Conservation (phyloP, 2,888 invertebrate genomes). For the Hylaea fasciaria region DNA sequence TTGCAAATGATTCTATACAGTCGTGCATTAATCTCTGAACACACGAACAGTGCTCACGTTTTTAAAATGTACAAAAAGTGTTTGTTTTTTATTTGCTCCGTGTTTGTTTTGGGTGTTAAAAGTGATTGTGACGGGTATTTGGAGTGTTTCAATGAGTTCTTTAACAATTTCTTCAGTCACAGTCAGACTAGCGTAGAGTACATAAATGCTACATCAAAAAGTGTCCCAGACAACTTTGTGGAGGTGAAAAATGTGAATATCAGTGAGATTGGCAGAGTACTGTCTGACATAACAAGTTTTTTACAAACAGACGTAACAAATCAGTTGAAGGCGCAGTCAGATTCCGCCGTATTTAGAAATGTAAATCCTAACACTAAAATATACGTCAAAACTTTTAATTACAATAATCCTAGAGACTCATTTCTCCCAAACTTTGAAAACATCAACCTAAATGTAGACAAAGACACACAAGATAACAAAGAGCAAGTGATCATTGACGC, state of each 20-base stretch:
- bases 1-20: slow-evolving; percentile 37
- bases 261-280: slow-evolving; percentile 50
- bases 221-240: slow-evolving; percentile 45
- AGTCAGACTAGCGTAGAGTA: slow-evolving; percentile 41
- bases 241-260: slow-evolving; percentile 47
- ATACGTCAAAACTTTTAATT: slow-evolving; percentile 58
- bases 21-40: slow-evolving; percentile 66
- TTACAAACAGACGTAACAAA: slow-evolving; percentile 55
- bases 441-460: slow-evolving; percentile 4
- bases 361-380: slow-evolving; percentile 59
- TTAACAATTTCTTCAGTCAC: slow-evolving; percentile 38
- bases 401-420: slow-evolving; percentile 44
- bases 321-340: slow-evolving; percentile 34
- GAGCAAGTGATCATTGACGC: background rate
- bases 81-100: slow-evolving; percentile 47
- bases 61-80: slow-evolving; percentile 51
- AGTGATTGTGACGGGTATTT: slow-evolving; percentile 64
- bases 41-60: slow-evolving; percentile 60
- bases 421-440: slow-evolving; percentile 40
- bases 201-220: slow-evolving; percentile 38
- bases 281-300: slow-evolving; percentile 55
- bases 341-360: slow-evolving; percentile 44
- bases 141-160: slow-evolving; percentile 57
- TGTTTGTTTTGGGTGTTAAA: slow-evolving; percentile 47
- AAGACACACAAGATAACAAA: background rate